These are phyloP conservation scores for Lota lota DNA, from an alignment of 2,113 vertebrate genomes.

Conservation along the genomic window DNA sequence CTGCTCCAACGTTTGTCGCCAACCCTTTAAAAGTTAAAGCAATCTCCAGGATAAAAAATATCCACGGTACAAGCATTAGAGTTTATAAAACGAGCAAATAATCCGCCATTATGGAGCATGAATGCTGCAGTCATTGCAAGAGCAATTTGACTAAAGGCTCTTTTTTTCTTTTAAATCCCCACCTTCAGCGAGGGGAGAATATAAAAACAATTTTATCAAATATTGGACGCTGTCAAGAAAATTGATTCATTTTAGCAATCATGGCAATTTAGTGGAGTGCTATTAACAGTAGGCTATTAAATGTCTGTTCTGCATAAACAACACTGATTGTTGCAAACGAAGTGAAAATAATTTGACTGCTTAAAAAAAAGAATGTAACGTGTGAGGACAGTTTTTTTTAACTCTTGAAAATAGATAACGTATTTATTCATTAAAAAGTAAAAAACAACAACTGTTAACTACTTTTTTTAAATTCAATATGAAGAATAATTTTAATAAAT, in stretches of 20 bases:
- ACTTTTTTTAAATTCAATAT: background rate
- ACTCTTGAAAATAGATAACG: background rate
- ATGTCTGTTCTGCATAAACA: conserved; percentile 95
- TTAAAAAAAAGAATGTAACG: conserved; percentile 17
- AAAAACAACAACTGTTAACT: background rate
- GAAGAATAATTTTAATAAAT: too few relatives aligned
- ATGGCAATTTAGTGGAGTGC: conserved; percentile 96
- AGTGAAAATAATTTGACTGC: conserved; percentile 36
- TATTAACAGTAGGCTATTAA: conserved; percentile 90
- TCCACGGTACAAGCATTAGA: conserved; percentile 92
- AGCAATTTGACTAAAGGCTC: conserved; percentile 96
- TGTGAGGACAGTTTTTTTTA: background rate
- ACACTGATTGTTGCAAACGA: conserved; percentile 85
- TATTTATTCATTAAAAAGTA: background rate
- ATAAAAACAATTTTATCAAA: conserved; percentile 98
- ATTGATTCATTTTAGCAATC: conserved; percentile 98
- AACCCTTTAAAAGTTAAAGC: conserved; percentile 99
- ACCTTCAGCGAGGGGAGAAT: conserved; percentile 95
- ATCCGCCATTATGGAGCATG: conserved; percentile 96
- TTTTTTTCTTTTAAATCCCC: conserved; percentile 85
- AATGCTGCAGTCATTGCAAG: conserved; percentile 96
- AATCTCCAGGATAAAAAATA: conserved; percentile 96
- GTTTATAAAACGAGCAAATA: conserved; percentile 99
- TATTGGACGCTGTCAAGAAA: conserved; percentile 88
- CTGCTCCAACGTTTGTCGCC: conserved; percentile 88